These are phyloP conservation scores for Drosophila helvetica DNA, from an alignment of 2,888 invertebrate species.

Conservation along the genomic window DNA sequence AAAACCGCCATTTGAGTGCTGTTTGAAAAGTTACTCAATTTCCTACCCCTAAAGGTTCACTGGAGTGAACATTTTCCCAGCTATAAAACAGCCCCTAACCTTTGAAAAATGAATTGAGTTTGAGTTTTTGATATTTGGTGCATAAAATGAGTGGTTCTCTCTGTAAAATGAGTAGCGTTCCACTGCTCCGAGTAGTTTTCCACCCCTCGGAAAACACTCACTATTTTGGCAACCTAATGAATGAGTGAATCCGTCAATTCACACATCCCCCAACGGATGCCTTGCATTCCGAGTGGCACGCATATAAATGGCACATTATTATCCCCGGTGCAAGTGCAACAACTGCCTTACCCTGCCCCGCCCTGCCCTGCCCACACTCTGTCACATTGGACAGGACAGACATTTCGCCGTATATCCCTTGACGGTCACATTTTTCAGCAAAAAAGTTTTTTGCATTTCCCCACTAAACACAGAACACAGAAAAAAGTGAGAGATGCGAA, in stretches of 20 bases:
- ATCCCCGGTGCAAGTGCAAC: slow-evolving; percentile 46
- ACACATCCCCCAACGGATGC: slow-evolving; percentile 3
- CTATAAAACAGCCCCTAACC: background rate
- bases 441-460: slow-evolving; percentile 25
- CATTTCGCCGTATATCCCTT: slow-evolving; percentile 55
- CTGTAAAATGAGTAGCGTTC: background rate
- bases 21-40: background rate
- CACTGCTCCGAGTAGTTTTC: background rate
- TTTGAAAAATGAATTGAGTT: background rate
- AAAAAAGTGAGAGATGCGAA: slow-evolving; percentile 10
- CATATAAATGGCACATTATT: slow-evolving; percentile 74
- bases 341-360: background rate
- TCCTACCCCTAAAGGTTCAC: background rate
- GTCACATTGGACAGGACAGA: slow-evolving; percentile 36
- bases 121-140: background rate
- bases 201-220: slow-evolving; percentile 1
- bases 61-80: background rate
- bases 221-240: slow-evolving; percentile 12
- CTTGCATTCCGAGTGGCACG: slow-evolving; percentile 41
- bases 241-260: slow-evolving; percentile 6
- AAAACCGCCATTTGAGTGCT: background rate
- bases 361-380: background rate
- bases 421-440: slow-evolving; percentile 56
- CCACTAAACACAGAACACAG: slow-evolving; percentile 21
- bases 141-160: background rate